Conservation (phyloP, 2,113 vertebrate species). For the Pomatorhinus ruficollis region DNA sequence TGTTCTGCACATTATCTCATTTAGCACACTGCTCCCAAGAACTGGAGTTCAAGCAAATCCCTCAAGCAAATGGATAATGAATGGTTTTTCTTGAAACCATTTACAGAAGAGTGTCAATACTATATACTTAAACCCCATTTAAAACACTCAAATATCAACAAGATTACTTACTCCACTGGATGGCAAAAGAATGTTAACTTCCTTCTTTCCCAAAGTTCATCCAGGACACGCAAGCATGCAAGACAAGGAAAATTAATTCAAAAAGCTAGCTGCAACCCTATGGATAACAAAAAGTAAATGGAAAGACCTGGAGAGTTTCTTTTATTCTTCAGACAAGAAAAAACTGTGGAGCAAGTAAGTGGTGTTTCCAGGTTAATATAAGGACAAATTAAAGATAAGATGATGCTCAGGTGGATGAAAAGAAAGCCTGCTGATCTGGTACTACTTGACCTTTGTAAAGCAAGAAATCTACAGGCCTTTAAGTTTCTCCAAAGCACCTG, state of each 20-base stretch:
- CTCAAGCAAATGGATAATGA: conserved; percentile 17
- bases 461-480: not conserved
- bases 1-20: not conserved
- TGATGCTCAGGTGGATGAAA: not conserved
- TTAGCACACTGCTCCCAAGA: not conserved
- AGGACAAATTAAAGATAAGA: not conserved
- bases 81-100: not conserved
- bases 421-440: not conserved
- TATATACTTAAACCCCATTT: not conserved
- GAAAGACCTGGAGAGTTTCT: not conserved
- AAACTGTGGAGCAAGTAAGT: not conserved
- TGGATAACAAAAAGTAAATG: not conserved
- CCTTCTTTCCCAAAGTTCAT: not conserved
- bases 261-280: not conserved
- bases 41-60: not conserved
- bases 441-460: not conserved
- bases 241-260: not conserved
- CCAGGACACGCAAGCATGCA: not conserved
- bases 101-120: not conserved
- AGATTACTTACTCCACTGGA: not conserved
- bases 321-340: not conserved
- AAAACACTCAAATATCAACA: not conserved
- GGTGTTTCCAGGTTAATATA: not conserved
- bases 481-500: not conserved
- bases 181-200: not conserved